Base-by-base conservation (phyloP, 2,797 vertebrate genomes). In the Pyrrhura leucotis region DNA sequence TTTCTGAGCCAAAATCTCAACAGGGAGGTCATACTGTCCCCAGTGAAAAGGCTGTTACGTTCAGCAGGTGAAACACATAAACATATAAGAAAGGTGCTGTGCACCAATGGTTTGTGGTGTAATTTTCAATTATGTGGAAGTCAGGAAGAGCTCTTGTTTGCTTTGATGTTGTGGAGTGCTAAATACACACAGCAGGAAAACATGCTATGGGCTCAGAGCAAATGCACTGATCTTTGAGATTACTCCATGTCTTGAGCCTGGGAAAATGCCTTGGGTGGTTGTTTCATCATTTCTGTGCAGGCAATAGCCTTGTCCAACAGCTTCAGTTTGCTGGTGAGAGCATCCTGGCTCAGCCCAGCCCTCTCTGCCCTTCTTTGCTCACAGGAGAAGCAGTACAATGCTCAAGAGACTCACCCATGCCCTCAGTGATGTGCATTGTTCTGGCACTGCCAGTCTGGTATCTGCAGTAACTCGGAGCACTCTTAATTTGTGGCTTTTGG, bases 341-440 rank as follows among this genome's bases (percentile, higher is more conserved):
- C 35, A 37, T 33, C 42, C 47, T 84, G 53, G n/a, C 11, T 61
- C 31, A 45, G 45, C 4, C 45, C 59, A 53, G 44, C 21, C 17
- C 9, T 69, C 20, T 63, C 28, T 68, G 47, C n/a, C 39, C 10
- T 35, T 50, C 35, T 50, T 47, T 31, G 40, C 28, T 76, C 4
- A 0, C 29, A 40, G 37, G 20, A 3, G 29, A 62, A 58, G 54
- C 1, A 4, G 39, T 26, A 51, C 5, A 2, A 1, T 10, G 6
- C 10, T 82, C 5, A 9, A 12, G 58, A 78, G 54, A 5, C 26
- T 81, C 25, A 6, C 4, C 15, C 1, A 1, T 51, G 26, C 45
- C 9, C 35, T 67, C 23, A 11, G 15, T 71, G 39, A 23, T 0
- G 2, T 39, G 39, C 14, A 19, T 81, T 40, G 23, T 39, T 19